A percentile compares a stretch with the other conserved stretches of the same genome.
Evolutionary conservation across 2,113 vertebrate genomes (phyloP).

Genomic region (Ibidorhyncha struthersii): DNA sequence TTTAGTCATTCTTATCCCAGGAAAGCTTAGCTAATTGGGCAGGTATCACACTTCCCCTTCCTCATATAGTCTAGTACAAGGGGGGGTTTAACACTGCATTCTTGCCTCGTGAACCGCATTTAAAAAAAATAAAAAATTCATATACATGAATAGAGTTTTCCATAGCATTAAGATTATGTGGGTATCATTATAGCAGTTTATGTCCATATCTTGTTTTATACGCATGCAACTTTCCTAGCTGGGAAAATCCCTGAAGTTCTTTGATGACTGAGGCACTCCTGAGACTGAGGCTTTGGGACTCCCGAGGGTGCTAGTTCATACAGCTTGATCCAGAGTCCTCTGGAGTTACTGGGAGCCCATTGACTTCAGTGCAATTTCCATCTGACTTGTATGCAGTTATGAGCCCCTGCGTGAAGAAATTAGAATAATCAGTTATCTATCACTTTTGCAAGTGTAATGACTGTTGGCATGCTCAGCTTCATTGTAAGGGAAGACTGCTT

Average conservation of each 20-base stretch:
- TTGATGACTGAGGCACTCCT: not conserved
- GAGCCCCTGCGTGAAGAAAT: not conserved
- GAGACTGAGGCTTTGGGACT: not conserved
- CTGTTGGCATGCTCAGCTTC: not conserved
- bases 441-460: not conserved
- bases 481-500: not conserved
- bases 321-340: accelerated
- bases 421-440: not conserved
- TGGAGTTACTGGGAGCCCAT: not conserved
- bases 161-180: not conserved
- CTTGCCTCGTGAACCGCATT: not conserved
- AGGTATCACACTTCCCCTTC: not conserved
- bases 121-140: not conserved
- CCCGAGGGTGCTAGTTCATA: not conserved
- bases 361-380: not conserved
- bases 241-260: not conserved
- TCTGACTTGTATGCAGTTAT: not conserved
- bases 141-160: not conserved
- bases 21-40: not conserved
- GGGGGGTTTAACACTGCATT: not conserved
- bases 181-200: not conserved
- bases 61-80: not conserved
- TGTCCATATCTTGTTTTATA: not conserved
- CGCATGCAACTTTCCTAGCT: not conserved
- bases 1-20: not conserved